Base-by-base conservation (phyloP, 2,888 invertebrate genomes). In the Drosophila incognita region DNA sequence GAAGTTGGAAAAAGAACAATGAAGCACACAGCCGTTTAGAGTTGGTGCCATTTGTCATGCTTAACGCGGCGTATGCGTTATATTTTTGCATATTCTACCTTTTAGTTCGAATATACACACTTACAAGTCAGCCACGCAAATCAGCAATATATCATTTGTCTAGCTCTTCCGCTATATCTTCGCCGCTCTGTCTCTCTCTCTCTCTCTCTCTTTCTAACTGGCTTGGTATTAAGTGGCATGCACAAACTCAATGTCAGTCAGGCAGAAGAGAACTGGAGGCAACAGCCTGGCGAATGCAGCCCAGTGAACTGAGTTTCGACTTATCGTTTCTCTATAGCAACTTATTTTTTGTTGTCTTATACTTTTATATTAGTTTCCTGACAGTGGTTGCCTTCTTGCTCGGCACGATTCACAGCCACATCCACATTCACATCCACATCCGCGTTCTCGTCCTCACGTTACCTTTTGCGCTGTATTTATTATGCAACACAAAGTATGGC, bases 401-500 rank as follows among this genome's bases (percentile, higher is more conserved):
- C 42, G 42, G 66, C 68, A 64, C 58, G 68, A 58, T 79, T 74
- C 71, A 52, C 57, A 63, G 36, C 48, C 36, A 59, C 68, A 66
- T 24, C 21, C 58, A 68, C 56, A 54, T 63, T 49, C 53, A 40
- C 21, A 48, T 83, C 69, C 71, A 40, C 54, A 67, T 52, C 62
- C 42, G 48, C 64, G 65, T 21, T 15, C 60, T 60, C 59, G 42
- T 63, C 35, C 49, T 29, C 24, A 8, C 15, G 35, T 48, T 58
- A 49, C 56, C 56, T 51, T 21, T 33, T 63, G 49, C 61, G 76
- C 81, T 76, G 78, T 77, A 86, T 88, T 88, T 87, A 88, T 88
- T 87, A 86, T 88, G 84, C 84, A 79, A 75, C 79, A 79, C 83
- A 87, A 85, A 85, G 87, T 85, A 83, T 79, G 78, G 89, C 87